Base-by-base conservation (phyloP, 2,888 invertebrate species). In the Protophormia terraenovae region DNA sequence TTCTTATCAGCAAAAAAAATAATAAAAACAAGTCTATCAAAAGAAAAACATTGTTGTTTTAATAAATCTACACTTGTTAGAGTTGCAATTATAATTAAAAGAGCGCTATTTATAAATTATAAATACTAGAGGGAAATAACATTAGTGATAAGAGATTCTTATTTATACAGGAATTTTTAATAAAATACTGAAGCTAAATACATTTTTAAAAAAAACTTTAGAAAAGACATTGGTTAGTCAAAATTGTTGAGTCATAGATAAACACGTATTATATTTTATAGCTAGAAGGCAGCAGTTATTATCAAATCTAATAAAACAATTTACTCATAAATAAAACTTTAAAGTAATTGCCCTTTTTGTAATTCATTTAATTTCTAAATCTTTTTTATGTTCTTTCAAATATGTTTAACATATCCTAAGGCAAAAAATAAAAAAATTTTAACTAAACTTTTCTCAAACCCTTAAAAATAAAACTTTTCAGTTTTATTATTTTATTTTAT, bases 1-100 rank as follows among this genome's bases (percentile, higher is more conserved):
- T 60, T 62, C 69, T 76, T 82, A 76, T 82, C 71, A 64, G 62
- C 12, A 29, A 27, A 24, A 50, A 50, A 24, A 41, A 24, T 2
- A 47, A 24, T 2, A 14, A 45, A 41, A 38, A n/a, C 2, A 24
- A 10, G 45, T 29, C 7, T 29, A n/a, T n/a, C n/a, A 1, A 7
- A 58, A 58, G 19, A 60, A 41, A 58, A 35, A 29, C 8, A 45
- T 22, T 24, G 16, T 45, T 3, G n/a, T 53, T 50, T 19, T 16
- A 45, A 41, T 19, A 24, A 55, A 41, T 27, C 12, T 72, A 66
- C 72, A 72, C 58, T 72, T 64, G 50, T 60, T 60, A 58, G 45
- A 66, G 12, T 66, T 73, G 64, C 62, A 55, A 10, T 35, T 73
- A 62, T 62, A 50, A 12, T 27, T 62, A 8, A 60, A 38, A 19